Base-by-base conservation (phyloP, 2,888 invertebrate genomes). In the Danaus chrysippus region DNA sequence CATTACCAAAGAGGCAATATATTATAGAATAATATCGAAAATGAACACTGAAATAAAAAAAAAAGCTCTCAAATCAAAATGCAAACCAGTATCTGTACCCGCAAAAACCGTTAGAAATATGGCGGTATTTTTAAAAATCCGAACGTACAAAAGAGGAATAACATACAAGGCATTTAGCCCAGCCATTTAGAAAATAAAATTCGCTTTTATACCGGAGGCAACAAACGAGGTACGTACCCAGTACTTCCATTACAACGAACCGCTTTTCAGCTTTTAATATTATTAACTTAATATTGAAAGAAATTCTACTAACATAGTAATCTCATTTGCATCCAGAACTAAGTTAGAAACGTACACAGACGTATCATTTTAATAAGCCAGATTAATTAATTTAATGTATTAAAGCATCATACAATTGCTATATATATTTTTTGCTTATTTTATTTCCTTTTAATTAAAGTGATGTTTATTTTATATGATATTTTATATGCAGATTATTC, bases 111-210 rank as follows among this genome's bases (percentile, higher is more conserved):
- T 69, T 70, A 72, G 73, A 67, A 68, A 68, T 68, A 70, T 67
- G 65, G 67, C 62, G 64, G 62, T 56, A 63, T 66, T 70, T 71
- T 63, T 66, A 65, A 68, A 69, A 68, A 68, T 62, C 65, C 63
- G 67, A 59, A 64, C 57, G 65, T 63, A 71, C 68, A 70, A 72
- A 71, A 68, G 66, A 65, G 68, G 61, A 69, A 64, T 66, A 68
- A 63, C 62, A 67, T 64, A 64, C 61, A 64, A 65, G 67, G 67
- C 69, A 70, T 73, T 73, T 69, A 70, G 70, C 64, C 57, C 60
- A 60, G 65, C 70, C 68, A 71, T 73, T 73, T 71, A 66, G 65
- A 68, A 69, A 71, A 73, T 71, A 71, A 73, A 72, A 70, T 69
- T 70, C 67, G 64, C 66, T 65, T 69, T 68, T 69, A 70, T 69